Conservation (phyloP, 2,888 invertebrate species). For the Ennomos erosarius region DNA sequence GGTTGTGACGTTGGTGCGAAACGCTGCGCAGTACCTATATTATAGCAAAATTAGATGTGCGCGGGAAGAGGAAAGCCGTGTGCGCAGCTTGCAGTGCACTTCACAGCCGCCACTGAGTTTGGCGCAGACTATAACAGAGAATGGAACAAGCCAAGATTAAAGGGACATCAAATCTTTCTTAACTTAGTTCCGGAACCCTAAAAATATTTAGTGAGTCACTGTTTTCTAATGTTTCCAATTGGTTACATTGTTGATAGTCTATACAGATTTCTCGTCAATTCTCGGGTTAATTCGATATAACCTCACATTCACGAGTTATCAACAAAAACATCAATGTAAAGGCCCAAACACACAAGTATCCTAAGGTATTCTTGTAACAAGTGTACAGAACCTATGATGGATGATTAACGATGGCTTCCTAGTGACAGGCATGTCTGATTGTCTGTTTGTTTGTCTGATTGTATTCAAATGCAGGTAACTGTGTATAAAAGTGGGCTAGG, state of each 20-base stretch:
- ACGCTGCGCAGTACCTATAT: too few species aligned
- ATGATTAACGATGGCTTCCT: slow-evolving; percentile 65
- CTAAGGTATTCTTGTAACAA: slow-evolving; percentile 19
- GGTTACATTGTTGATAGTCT: slow-evolving; percentile 20
- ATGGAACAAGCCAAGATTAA: too few species aligned
- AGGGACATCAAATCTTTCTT: too few species aligned
- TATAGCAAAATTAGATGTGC: too few species aligned
- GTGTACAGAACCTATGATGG: slow-evolving; percentile 49
- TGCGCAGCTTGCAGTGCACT: too few species aligned
- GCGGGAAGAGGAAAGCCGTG: too few species aligned
- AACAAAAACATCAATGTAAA: slow-evolving; percentile 26
- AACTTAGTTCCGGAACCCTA: too few species aligned
- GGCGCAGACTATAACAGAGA: too few species aligned
- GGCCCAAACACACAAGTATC: slow-evolving; percentile 6
- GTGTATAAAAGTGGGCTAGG: slow-evolving; percentile 32
- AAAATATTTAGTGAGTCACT: background rate
- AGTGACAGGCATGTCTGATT: slow-evolving; percentile 64
- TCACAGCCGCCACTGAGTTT: too few species aligned
- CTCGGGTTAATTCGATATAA: slow-evolving; percentile 38
- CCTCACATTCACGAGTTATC: slow-evolving; percentile 34
- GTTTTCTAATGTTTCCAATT: slow-evolving; percentile 15
- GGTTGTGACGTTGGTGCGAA: too few species aligned
- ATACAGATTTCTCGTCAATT: slow-evolving; percentile 10
- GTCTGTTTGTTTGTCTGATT: slow-evolving; percentile 62
- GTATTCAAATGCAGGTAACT: slow-evolving; percentile 55